phyloP scores from a whole-genome alignment of 2,888 invertebrate species.

The Melieria omissa region DNA sequence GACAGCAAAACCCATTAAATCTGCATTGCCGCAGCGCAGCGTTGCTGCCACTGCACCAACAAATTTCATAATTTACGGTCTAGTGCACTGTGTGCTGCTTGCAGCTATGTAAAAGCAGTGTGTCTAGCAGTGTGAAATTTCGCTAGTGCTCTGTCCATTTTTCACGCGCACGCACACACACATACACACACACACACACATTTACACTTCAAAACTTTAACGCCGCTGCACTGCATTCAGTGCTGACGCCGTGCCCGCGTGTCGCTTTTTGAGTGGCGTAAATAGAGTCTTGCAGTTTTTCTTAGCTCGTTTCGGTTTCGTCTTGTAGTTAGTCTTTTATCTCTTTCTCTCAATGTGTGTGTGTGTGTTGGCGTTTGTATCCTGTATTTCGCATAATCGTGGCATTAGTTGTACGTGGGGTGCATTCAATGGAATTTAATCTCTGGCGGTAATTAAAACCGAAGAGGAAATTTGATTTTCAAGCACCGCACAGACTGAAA shows the following conservation, averaged over 20 bases:
- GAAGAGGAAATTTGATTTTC: not conserved
- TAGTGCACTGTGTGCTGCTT: conserved; percentile 49
- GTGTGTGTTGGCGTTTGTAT: not conserved
- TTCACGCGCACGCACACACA: not conserved
- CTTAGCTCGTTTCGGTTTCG: not conserved
- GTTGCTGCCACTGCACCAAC: conserved; percentile 42
- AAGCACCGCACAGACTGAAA: no score
- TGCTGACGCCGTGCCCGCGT: not conserved
- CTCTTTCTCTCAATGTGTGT: not conserved
- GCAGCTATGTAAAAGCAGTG: conserved; percentile 21
- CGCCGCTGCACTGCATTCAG: not conserved
- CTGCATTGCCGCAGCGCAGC: conserved; percentile 38
- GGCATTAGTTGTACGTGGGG: not conserved
- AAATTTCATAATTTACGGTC: conserved; percentile 62
- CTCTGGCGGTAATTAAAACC: conserved; percentile 4
- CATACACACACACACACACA: no score
- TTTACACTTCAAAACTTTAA: not conserved
- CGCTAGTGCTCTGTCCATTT: not conserved
- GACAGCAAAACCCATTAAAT: not conserved
- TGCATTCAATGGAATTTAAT: not conserved
- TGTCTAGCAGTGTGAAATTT: not conserved
- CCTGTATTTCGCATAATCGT: not conserved
- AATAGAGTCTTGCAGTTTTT: not conserved
- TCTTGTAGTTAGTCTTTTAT: not conserved
- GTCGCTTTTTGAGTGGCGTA: not conserved